These are phyloP conservation scores for Amphilophus citrinellus DNA, from an alignment of 2,113 vertebrate genomes.

Conservation along the genomic window DNA sequence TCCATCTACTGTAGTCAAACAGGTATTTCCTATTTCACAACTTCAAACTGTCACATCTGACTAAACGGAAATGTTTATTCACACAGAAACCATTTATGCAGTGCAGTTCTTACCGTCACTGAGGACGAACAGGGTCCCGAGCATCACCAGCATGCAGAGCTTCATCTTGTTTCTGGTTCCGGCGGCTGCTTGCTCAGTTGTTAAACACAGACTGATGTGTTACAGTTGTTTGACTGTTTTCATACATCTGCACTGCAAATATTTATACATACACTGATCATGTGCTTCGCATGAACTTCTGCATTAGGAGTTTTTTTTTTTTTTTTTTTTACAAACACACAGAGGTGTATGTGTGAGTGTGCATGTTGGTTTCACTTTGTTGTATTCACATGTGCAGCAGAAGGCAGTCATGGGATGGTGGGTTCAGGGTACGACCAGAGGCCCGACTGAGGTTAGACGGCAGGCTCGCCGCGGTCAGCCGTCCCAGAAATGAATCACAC, in stretches of 20 bases:
- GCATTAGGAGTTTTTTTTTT: not conserved
- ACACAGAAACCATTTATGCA: not conserved
- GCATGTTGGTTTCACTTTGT: constrained; percentile 58
- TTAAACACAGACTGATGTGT: not conserved
- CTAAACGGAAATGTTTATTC: not conserved
- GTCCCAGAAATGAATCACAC: constrained; percentile 23
- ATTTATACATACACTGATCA: constrained; percentile 55
- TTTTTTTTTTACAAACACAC: not conserved
- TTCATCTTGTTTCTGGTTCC: constrained; percentile 55
- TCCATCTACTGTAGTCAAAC: not conserved
- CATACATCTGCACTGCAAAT: not conserved
- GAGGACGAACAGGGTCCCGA: constrained; percentile 31
- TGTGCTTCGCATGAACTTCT: constrained; percentile 34
- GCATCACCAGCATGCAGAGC: constrained; percentile 45
- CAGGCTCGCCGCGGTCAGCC: not conserved
- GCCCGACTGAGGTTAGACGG: constrained; percentile 29
- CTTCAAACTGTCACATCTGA: not conserved
- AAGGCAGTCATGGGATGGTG: constrained; percentile 66
- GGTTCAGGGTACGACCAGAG: constrained; percentile 44
- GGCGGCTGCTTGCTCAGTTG: not conserved
- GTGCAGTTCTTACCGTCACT: constrained; percentile 54
- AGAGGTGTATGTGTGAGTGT: not conserved
- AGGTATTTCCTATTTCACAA: not conserved
- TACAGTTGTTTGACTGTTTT: not conserved
- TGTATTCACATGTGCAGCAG: constrained; percentile 67